A percentile compares a stretch with the other conserved stretches of the same genome.
Evolutionary conservation across 2,888 invertebrate genomes (phyloP).

Genomic region (Brenthis daphne): DNA sequence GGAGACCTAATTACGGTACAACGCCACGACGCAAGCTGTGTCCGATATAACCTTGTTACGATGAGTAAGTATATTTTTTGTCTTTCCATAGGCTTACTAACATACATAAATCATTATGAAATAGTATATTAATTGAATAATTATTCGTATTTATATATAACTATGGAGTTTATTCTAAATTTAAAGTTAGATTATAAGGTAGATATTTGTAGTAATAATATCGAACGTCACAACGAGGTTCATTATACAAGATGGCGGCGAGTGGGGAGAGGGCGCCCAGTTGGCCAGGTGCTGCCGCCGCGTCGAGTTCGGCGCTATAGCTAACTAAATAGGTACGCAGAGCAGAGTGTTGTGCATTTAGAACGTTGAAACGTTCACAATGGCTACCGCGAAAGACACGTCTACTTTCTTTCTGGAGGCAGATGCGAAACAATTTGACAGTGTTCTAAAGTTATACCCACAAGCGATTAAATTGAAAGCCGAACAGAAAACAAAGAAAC

Average conservation of each 20-base stretch:
- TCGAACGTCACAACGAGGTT: constrained; percentile 78
- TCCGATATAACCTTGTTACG: constrained; percentile 78
- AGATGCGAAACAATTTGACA: constrained; percentile 92
- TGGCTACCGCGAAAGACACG: constrained; percentile 94
- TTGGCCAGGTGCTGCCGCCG: constrained; percentile 83
- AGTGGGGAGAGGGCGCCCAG: constrained; percentile 82
- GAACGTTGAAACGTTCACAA: constrained; percentile 86
- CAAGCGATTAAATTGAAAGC: constrained; percentile 95
- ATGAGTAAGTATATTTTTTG: constrained; percentile 74
- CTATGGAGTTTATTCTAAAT: constrained; percentile 33
- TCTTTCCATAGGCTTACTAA: constrained; percentile 36
- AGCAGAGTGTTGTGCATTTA: constrained; percentile 79
- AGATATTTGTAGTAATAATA: constrained; percentile 72
- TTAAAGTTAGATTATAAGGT: constrained; percentile 54
- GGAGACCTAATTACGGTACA: constrained; percentile 78
- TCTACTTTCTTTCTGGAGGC: constrained; percentile 96
- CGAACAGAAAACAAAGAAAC: constrained; percentile 94
- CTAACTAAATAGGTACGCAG: constrained; percentile 77
- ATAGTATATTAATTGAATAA: neutral
- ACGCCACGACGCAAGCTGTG: constrained; percentile 71
- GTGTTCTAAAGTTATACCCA: constrained; percentile 94
- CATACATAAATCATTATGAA: neutral
- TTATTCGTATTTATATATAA: neutral
- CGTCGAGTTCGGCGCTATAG: constrained; percentile 82
- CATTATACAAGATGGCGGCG: constrained; percentile 78